Evolutionary conservation across 2,888 invertebrate species (phyloP), one percentile per base, ranked within the genome.

Genomic region (Tenthredo scrophulariae): DNA sequence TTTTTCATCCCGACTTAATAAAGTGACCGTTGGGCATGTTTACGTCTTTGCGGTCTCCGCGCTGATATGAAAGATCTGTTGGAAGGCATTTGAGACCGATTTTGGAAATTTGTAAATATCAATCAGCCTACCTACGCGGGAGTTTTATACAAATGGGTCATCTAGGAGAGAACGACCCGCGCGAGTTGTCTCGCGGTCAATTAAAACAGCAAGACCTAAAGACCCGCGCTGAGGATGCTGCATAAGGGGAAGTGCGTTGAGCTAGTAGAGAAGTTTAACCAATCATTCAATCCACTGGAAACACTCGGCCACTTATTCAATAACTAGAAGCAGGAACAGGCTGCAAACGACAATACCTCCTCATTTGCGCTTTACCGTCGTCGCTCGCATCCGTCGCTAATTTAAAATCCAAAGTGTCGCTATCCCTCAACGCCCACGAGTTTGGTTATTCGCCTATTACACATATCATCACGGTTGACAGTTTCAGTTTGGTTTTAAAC

Each of bases 281-380:
- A 54, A 77, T 77, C 77, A 77, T 77, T 29, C 77, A 77, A 77
- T 77, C 77, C 50, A 54, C 29, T 22, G 50, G 22, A 18, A 79
- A 80, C 62, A 40, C 58, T 80, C n/a, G 40, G 13, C 22, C 65
- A 80, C 80, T 80, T 80, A 80, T 62, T 40, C 80, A 80, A 80
- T 80, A 65, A 62, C 37, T 62, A 65, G 62, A 62, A 62, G 43
- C 80, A 80, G 58, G 80, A 58, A 80, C 62, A 46, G 46, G 46
- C 65, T 26, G 80, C 58, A 40, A 74, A 74, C 43, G 22, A 46
- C 74, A 43, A 74, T 37, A 74, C 74, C 74, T 74, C 26, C 74
- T 74, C 74, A 46, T 74, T 43, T 22, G 43, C 46, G 29, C 18
- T 33, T 5, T 18, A 33, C 4, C 13, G 33, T 33, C 26, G 33